phyloP scores from a whole-genome alignment of 2,888 invertebrate genomes.

The Scaptomyza flava region DNA sequence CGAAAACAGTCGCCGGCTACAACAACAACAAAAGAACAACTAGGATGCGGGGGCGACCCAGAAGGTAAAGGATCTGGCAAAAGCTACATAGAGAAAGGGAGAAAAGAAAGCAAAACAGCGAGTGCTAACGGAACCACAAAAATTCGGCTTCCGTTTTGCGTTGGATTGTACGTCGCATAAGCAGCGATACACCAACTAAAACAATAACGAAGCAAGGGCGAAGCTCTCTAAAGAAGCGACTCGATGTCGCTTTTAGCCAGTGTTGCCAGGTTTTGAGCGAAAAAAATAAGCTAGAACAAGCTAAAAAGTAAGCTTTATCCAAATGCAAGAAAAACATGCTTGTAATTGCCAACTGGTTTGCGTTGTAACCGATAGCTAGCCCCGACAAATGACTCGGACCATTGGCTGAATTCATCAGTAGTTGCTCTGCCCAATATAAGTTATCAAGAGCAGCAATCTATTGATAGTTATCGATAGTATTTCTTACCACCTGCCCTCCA shows the following conservation, averaged over 20 bases:
- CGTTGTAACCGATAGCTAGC: no score
- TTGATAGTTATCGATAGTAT: no score
- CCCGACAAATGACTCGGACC: no score
- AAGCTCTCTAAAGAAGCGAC: slow-evolving; percentile 27
- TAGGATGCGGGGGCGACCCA: slow-evolving; percentile 1
- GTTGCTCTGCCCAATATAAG: no score
- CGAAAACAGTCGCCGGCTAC: slow-evolving; percentile 48
- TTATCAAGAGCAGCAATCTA: no score
- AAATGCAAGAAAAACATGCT: no score
- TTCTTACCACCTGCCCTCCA: no score
- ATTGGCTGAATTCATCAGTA: no score
- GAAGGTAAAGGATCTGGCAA: slow-evolving; percentile 3
- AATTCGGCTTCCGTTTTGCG: slow-evolving; percentile 72
- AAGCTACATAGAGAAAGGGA: not conserved
- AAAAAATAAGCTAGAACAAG: no score
- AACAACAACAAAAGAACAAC: slow-evolving; percentile 7
- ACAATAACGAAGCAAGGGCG: slow-evolving; percentile 13
- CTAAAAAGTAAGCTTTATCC: no score
- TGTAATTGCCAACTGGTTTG: no score
- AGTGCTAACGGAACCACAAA: slow-evolving; percentile 69
- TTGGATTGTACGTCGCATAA: slow-evolving; percentile 68
- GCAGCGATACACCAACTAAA: slow-evolving; percentile 24
- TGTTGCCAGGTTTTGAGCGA: no score
- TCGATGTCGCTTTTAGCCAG: slow-evolving; percentile 19
- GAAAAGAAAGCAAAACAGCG: not conserved